These are phyloP conservation scores for Aleiodes alternator DNA, from an alignment of 2,888 invertebrate species.

Conservation along the genomic window DNA sequence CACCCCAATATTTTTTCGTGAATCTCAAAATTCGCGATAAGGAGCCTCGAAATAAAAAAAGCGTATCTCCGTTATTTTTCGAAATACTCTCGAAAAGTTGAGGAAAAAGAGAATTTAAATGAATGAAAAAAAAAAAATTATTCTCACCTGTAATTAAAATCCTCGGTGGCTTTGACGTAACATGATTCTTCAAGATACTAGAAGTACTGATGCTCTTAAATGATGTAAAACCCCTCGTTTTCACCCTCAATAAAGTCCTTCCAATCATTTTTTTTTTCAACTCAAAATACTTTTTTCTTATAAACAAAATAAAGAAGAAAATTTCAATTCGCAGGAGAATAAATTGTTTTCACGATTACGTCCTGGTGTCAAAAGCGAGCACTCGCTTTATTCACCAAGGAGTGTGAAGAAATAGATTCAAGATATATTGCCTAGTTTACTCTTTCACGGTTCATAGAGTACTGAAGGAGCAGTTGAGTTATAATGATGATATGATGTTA, in stretches of 20 bases:
- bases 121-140: no score
- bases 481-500: constrained; percentile 27
- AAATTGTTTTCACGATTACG: no score
- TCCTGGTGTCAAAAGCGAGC: no score
- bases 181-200: neutral
- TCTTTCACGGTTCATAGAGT: constrained; percentile 49
- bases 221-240: constrained; percentile 1
- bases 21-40: no score
- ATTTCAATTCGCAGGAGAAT: neutral
- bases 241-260: constrained; percentile 20
- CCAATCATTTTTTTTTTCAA: neutral
- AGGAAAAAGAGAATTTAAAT: no score
- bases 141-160: constrained; percentile 79
- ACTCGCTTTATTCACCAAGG: no score
- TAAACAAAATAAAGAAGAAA: no score
- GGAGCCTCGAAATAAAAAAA: no score
- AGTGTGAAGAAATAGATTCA: neutral
- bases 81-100: no score
- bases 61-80: no score
- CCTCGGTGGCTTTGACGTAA: constrained; percentile 74
- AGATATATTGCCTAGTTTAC: constrained; percentile 32
- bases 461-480: constrained; percentile 45
- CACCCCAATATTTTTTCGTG: no score
- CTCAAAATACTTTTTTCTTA: neutral
- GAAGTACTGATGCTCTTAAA: constrained; percentile 46